Base-by-base conservation (phyloP, 2,113 vertebrate genomes). In the Sander vitreus region DNA sequence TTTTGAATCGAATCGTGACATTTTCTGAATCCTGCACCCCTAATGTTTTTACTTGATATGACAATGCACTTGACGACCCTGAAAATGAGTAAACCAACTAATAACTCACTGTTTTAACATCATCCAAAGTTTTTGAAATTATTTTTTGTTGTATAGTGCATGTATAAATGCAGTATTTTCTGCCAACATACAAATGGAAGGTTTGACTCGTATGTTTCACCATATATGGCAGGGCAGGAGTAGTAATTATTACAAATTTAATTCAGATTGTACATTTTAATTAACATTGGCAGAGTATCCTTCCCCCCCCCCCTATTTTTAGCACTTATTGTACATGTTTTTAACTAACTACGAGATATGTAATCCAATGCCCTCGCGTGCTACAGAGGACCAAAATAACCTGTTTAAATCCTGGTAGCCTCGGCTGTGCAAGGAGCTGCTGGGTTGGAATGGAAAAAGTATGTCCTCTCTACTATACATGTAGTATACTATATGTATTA, bases 341-440 rank as follows among this genome's bases (percentile, higher is more conserved):
- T 76, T n/a, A n/a, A n/a, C 11, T 33, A 12, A 54, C 25, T 43
- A 39, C 0, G 39, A 36, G 30, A 39, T 36, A 16, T 57, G 75
- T 83, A 84, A 88, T 50, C 25, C 21, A 74, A 69, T n/a, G 3
- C 79, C 50, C 23, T 77, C 18, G 18, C 60, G 67, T 75, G 30
- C 55, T 25, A 66, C 27, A 2, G 16, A 18, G 15, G 80, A 81
- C 83, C 18, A 81, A 88, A 89, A 89, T 92, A 91, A 86, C 73
- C 71, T 13, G 7, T 80, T 87, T 77, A 65, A 78, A 74, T 85
- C 65, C 58, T 72, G 60, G 60, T 64, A 73, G 50, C 51, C 25
- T 60, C 16, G 30, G 39, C 18, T 33, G 50, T n/a, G 39, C 27
- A 21, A 47, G 4, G 23, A 65, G 33, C 50, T 5, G 45, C 19